Conservation (phyloP, 2,797 vertebrate species). For the Acestrorhynchus altus region DNA sequence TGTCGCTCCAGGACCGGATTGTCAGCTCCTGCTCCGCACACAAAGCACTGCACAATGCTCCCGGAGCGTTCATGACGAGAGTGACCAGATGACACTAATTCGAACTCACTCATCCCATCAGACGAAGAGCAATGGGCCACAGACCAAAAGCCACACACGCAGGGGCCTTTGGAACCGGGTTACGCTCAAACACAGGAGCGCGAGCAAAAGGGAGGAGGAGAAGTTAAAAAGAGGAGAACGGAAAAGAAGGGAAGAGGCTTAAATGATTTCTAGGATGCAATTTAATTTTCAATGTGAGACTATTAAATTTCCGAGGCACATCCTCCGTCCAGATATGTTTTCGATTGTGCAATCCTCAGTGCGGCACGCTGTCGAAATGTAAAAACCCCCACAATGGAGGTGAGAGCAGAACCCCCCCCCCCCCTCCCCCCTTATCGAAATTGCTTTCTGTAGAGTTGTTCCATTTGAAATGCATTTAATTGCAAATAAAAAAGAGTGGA, state of each 20-base stretch:
- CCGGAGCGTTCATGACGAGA: slow-evolving; percentile 71
- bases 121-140: slow-evolving; percentile 44
- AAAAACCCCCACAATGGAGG: slow-evolving; percentile 77
- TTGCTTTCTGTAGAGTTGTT: slow-evolving; percentile 84
- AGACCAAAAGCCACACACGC: slow-evolving; percentile 47
- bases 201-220: not conserved
- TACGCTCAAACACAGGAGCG: not conserved
- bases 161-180: slow-evolving; percentile 65
- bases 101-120: slow-evolving; percentile 78
- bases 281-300: slow-evolving; percentile 84
- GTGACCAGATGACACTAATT: slow-evolving; percentile 81
- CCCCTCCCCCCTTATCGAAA: slow-evolving; percentile 76
- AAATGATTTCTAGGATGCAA: slow-evolving; percentile 80
- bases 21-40: slow-evolving; percentile 75
- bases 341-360: slow-evolving; percentile 77
- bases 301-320: slow-evolving; percentile 78
- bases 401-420: slow-evolving; percentile 75
- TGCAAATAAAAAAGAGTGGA: slow-evolving; percentile 79
- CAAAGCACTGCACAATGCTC: slow-evolving; percentile 79
- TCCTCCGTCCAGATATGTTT: slow-evolving; percentile 78
- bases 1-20: slow-evolving; percentile 82
- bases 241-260: slow-evolving; percentile 63
- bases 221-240: slow-evolving; percentile 4
- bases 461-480: slow-evolving; percentile 88
- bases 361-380: slow-evolving; percentile 75